phyloP scores from a whole-genome alignment of 2,888 invertebrate genomes.

The Merodon equestris region DNA sequence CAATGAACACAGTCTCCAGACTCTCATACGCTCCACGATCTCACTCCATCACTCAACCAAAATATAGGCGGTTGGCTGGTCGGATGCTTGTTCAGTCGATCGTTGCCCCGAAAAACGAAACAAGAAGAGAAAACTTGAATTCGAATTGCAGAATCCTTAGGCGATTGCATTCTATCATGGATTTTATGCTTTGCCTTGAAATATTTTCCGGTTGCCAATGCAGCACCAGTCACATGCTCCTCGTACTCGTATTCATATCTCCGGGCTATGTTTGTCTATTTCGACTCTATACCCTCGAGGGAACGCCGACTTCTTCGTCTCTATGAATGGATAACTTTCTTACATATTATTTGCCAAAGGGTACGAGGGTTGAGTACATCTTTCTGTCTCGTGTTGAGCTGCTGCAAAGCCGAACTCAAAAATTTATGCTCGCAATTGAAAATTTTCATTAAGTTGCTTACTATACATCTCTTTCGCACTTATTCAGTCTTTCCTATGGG shows the following conservation, averaged over 20 bases:
- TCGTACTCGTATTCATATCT: slow-evolving; percentile 20
- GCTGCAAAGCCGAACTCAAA: slow-evolving; percentile 55
- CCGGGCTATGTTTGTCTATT: slow-evolving; percentile 49
- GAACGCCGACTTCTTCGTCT: not conserved
- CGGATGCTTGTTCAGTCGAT: slow-evolving; percentile 1
- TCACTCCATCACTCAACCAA: slow-evolving; percentile 20
- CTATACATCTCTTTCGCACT: slow-evolving; percentile 42
- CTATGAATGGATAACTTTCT: too few relatives aligned
- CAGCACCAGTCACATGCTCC: too few relatives aligned
- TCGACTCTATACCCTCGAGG: not conserved
- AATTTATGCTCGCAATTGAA: slow-evolving; percentile 64
- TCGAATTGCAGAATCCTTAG: slow-evolving; percentile 49
- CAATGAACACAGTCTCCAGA: slow-evolving; percentile 40
- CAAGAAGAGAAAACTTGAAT: slow-evolving; percentile 39
- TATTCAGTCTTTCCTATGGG: not conserved
- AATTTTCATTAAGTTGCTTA: slow-evolving; percentile 64
- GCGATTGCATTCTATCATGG: slow-evolving; percentile 61
- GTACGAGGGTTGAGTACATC: slow-evolving; percentile 20
- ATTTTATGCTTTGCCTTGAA: slow-evolving; percentile 57
- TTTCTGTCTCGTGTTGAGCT: slow-evolving; percentile 26
- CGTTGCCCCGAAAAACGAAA: slow-evolving; percentile 1
- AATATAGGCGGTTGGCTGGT: slow-evolving; percentile 13
- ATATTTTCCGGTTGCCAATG: slow-evolving; percentile 47
- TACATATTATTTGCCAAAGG: too few relatives aligned
- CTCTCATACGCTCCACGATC: slow-evolving; percentile 12